A percentile compares a stretch with the other conserved stretches of the same genome.
Evolutionary conservation across 2,113 vertebrate species (phyloP).

Genomic region (Chionomys nivalis): DNA sequence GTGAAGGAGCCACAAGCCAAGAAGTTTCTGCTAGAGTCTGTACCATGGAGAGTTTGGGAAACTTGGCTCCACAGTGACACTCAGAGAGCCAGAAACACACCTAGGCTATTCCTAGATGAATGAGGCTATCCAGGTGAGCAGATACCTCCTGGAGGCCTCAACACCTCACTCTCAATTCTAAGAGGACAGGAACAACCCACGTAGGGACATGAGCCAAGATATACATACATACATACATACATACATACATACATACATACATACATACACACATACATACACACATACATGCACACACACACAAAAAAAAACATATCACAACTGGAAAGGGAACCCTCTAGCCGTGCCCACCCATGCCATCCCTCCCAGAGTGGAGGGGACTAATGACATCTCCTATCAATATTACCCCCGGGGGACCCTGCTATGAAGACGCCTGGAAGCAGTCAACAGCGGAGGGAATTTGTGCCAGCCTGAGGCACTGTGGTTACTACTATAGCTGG

Average conservation of each 20-base stretch:
- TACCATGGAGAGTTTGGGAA: neutral
- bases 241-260: neutral
- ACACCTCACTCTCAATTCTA: no score
- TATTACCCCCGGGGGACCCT: neutral
- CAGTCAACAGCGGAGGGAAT: neutral
- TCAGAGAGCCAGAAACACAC: no score
- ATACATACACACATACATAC: neutral
- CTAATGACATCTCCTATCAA: neutral
- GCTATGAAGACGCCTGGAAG: no score
- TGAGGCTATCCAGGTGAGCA: no score
- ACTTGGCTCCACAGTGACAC: neutral
- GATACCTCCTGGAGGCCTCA: no score
- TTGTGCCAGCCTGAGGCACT: neutral
- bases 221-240: no score
- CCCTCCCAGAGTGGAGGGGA: neutral
- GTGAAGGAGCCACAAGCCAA: neutral
- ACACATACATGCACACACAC: neutral
- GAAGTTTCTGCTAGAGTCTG: neutral
- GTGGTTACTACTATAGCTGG: neutral
- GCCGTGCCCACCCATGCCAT: neutral
- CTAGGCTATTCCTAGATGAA: no score
- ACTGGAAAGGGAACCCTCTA: no score
- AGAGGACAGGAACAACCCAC: no score
- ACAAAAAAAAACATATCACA: neutral
- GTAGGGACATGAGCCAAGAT: no score